Conservation (phyloP, 1,140 invertebrate genomes). For the Magallana angulata region DNA sequence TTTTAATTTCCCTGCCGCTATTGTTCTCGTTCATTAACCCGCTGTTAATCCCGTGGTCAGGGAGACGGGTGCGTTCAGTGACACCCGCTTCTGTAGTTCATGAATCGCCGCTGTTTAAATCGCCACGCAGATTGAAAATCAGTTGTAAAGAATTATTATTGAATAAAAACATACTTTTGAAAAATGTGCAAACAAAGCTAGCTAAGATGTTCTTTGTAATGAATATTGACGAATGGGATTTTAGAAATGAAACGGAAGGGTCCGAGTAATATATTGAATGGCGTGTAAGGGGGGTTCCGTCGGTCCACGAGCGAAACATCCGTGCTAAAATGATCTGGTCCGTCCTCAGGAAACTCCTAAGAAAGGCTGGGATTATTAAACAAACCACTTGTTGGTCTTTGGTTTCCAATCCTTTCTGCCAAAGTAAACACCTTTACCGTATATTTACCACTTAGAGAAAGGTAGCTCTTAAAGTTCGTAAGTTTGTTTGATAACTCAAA, state of each 20-base stretch:
- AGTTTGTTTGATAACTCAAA: neutral
- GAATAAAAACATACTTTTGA: slow-evolving; percentile 22
- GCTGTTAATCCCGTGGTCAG: neutral
- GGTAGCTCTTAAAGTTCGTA: neutral
- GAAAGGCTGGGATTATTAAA: neutral
- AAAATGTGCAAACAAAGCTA: neutral
- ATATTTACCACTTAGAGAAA: neutral
- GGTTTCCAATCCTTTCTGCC: slow-evolving; percentile 13
- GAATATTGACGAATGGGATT: neutral
- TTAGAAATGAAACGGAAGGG: too few species aligned
- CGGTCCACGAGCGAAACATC: neutral
- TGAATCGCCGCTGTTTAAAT: slow-evolving; percentile 7
- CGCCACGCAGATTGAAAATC: neutral
- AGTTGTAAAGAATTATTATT: slow-evolving; percentile 22
- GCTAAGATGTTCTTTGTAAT: neutral
- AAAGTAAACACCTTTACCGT: slow-evolving; percentile 16
- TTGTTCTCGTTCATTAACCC: neutral
- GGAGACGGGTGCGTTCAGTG: slow-evolving; percentile 15
- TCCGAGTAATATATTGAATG: too few species aligned
- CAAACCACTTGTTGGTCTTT: slow-evolving; percentile 22
- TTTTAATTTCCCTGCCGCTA: neutral
- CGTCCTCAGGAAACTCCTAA: neutral
- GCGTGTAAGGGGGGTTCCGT: neutral
- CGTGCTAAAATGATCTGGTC: neutral
- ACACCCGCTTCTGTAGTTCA: neutral